Evolutionary conservation across 2,888 invertebrate species (phyloP), one percentile per base, ranked within the genome.

Genomic region (Euplagia quadripunctaria): DNA sequence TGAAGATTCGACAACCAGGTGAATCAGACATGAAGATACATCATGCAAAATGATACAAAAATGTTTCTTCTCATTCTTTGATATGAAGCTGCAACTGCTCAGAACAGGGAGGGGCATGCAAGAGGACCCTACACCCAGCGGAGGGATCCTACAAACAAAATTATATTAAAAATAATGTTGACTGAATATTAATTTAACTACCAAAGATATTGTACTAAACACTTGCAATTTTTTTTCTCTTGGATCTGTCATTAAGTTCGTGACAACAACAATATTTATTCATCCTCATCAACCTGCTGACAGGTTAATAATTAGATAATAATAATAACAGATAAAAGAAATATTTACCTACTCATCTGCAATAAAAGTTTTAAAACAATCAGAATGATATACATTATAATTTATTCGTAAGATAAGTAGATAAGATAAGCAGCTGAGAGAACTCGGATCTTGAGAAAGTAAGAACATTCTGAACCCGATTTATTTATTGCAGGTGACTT

Each of bases 51-150:
- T 31, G 17, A 65, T 55, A n/a, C 20, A 64, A n/a, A 43, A 51
- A 61, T 61, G 68, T 51, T 58, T 61, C 70, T 69, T 65, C 41
- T 61, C 11, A 52, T 20, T 64, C 42, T 55, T 14, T 63, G 49
- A 64, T n/a, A 49, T 42, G 52, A 61, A 67, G 46, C 67, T 46
- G 74, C 71, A 49, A 52, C 61, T 17, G 64, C 64, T 49, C 74
- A 64, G 68, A 46, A 68, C 55, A 68, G 64, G 67, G 46, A 55
- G 55, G 66, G 68, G 74, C 74, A 74, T 74, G 74, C 74, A 74
- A 74, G 71, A 71, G 71, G 64, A 71, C 63, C 17, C 70, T 71
- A 71, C 70, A 71, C 68, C 71, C 71, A 67, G 42, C 42, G 31
- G 52, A 51, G 58, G 55, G 16, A 43, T 17, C 71, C 74, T 74